These are phyloP conservation scores for Trichoplusia ni DNA, from an alignment of 1,140 invertebrate genomes.

Conservation along the genomic window DNA sequence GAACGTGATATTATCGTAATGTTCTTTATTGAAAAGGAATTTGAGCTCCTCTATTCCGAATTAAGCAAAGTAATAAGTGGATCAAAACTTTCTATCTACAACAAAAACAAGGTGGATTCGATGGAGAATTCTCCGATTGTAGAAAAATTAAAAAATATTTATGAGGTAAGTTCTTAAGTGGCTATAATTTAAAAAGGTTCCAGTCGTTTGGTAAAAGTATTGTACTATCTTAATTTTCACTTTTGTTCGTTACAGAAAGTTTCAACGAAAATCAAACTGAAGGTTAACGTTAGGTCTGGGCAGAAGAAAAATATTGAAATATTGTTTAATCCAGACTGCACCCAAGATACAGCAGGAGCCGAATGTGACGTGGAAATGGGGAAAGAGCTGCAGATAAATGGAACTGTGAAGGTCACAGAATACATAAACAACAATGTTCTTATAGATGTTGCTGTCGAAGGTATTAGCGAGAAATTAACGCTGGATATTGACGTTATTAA, in stretches of 20 bases:
- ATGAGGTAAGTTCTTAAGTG: constrained; percentile 83
- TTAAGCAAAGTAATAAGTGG: constrained; percentile 84
- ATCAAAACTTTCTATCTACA: constrained; percentile 31
- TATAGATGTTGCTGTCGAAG: constrained; percentile 73
- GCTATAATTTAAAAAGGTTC: too few relatives aligned
- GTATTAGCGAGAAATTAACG: constrained; percentile 87
- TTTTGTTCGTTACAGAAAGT: constrained; percentile 50
- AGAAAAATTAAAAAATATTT: constrained; percentile 88
- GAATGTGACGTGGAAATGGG: constrained; percentile 42
- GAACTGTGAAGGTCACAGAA: constrained; percentile 44
- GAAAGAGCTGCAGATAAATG: constrained; percentile 44
- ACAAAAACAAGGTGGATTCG: constrained; percentile 83
- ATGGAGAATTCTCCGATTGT: constrained; percentile 88
- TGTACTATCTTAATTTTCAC: not conserved
- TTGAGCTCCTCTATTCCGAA: constrained; percentile 85
- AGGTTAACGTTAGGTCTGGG: constrained; percentile 37
- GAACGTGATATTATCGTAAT: constrained; percentile 92
- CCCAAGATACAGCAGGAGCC: constrained; percentile 1
- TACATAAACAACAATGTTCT: constrained; percentile 34
- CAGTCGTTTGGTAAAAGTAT: not conserved
- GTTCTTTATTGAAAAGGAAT: constrained; percentile 89
- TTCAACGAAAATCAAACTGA: constrained; percentile 46
- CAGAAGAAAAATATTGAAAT: constrained; percentile 42
- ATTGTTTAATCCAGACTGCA: constrained; percentile 47
- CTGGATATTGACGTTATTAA: constrained; percentile 89